These are phyloP conservation scores for Spodoptera exigua DNA, from an alignment of 2,888 invertebrate species.

Conservation along the genomic window DNA sequence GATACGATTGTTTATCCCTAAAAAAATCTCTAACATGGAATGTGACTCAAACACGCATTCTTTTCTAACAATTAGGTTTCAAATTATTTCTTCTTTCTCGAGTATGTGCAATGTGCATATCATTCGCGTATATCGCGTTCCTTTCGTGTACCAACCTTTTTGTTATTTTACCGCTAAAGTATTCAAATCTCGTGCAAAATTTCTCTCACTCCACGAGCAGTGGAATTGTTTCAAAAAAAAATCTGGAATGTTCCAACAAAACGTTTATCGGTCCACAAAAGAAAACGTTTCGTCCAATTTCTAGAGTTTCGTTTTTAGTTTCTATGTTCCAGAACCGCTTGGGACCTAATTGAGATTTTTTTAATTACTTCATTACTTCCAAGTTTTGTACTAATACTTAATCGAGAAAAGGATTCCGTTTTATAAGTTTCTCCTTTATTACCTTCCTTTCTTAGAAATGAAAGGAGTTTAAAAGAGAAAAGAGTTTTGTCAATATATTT, in stretches of 20 bases:
- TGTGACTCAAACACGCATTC: neutral
- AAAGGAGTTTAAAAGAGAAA: too few species aligned
- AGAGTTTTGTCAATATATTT: too few species aligned
- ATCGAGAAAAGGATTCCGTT: neutral
- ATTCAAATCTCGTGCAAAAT: conserved; percentile 22
- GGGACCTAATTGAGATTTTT: conserved; percentile 16
- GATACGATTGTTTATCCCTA: too few species aligned
- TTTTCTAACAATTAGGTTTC: neutral
- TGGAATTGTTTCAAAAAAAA: conserved; percentile 14
- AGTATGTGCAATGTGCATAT: neutral
- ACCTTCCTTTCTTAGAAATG: too few species aligned
- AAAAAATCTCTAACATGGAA: neutral
- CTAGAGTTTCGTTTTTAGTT: conserved; percentile 9
- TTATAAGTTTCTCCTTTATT: neutral
- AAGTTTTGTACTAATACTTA: conserved; percentile 1
- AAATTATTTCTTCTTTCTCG: conserved; percentile 9
- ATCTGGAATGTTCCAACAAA: conserved; percentile 6
- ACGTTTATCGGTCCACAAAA: neutral
- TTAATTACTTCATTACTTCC: conserved; percentile 1
- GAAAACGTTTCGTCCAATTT: neutral
- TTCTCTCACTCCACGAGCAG: conserved; percentile 7
- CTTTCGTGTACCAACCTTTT: conserved; percentile 1
- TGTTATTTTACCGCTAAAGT: conserved; percentile 15
- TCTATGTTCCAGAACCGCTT: neutral
- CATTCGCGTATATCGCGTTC: conserved; percentile 6